Evolutionary conservation across 1,140 invertebrate species (phyloP).

Genomic region (Papilio polyxenes): DNA sequence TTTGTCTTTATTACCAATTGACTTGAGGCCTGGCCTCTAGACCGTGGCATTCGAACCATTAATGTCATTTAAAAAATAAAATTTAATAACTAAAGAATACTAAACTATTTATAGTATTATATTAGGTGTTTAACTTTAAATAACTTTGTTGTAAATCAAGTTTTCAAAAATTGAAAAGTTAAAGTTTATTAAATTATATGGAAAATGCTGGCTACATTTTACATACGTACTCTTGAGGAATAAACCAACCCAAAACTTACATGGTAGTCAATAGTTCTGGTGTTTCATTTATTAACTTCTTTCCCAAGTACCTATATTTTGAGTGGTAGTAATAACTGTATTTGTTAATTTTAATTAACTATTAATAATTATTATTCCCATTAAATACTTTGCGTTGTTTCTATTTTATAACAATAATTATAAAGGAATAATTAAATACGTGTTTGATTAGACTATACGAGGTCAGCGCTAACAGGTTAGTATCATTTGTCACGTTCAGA

Average conservation of each 20-base stretch:
- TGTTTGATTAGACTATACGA: constrained; percentile 4
- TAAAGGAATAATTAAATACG: constrained; percentile 18
- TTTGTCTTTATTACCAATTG: constrained; percentile 71
- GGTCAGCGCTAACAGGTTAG: background rate
- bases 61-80: background rate
- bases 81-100: background rate
- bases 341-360: background rate
- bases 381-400: background rate
- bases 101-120: no score
- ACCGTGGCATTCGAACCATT: constrained; percentile 31
- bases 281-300: background rate
- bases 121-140: background rate
- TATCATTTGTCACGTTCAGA: constrained; percentile 16
- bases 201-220: no score
- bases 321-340: background rate
- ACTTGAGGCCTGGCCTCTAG: constrained; percentile 60
- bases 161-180: no score
- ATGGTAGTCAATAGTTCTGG: background rate
- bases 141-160: no score
- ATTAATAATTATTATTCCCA: no score
- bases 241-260: background rate
- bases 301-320: background rate
- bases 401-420: background rate
- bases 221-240: background rate
- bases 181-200: no score